Conservation (phyloP, 2,888 invertebrate species). For the Portevinia maculata region DNA sequence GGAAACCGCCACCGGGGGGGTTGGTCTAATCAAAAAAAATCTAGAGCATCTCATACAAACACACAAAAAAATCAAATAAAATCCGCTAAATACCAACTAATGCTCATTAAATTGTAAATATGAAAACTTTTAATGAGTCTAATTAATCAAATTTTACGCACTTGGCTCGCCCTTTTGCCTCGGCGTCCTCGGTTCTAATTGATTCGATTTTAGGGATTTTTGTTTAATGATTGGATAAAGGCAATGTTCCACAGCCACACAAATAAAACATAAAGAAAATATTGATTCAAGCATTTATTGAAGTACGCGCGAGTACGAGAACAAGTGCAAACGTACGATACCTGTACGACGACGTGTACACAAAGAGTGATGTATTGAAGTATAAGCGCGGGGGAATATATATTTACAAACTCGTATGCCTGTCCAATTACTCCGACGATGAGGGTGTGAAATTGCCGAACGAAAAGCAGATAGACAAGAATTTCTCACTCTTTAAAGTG, state of each 20-base stretch:
- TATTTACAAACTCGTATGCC: conserved; percentile 68
- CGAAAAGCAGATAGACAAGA: conserved; percentile 66
- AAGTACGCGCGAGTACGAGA: conserved; percentile 25
- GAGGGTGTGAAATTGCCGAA: conserved; percentile 68
- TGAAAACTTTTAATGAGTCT: conserved; percentile 68
- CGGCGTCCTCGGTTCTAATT: conserved; percentile 21
- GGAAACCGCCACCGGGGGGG: conserved; percentile 54
- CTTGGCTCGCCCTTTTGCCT: background rate
- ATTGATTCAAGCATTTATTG: conserved; percentile 71
- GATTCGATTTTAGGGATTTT: conserved; percentile 31
- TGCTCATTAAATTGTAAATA: conserved; percentile 65
- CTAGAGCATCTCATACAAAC: conserved; percentile 39
- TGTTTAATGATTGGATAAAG: conserved; percentile 51
- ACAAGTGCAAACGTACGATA: too few relatives aligned
- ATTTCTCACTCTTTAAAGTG: conserved; percentile 65
- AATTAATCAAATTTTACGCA: conserved; percentile 41
- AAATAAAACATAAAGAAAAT: conserved; percentile 61
- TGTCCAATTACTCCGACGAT: conserved; percentile 61
- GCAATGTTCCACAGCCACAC: conserved; percentile 11
- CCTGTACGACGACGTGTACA: background rate
- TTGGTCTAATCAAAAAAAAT: conserved; percentile 66
- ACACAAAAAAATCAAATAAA: conserved; percentile 62
- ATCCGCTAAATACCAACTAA: conserved; percentile 52
- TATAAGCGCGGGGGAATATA: conserved; percentile 47
- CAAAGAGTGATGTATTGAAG: conserved; percentile 2